Evolutionary conservation across 64 coral and sea anemone genomes (phyloP), one percentile per base, ranked within the genome.

Genomic region (Catalaphyllia jardinei): DNA sequence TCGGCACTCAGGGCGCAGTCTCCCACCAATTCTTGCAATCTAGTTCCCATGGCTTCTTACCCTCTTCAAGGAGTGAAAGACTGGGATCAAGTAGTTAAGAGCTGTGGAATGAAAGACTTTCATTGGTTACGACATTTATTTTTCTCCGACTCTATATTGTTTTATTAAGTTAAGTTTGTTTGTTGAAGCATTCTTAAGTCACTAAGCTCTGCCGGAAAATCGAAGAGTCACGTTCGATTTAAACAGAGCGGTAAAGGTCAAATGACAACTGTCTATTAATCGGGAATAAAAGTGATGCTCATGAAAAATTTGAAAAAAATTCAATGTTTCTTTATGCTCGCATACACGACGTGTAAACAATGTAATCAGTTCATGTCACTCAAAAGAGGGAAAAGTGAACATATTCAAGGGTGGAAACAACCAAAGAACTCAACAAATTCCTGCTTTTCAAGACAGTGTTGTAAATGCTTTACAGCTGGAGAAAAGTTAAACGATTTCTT

Each of bases 131-230:
- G 0, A n/a, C 24, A 27, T 71, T 85, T 85, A 22, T 17, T 51
- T 71, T 42, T 80, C 8, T 0, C 4, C 19, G 33, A 63, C 20
- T 85, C 33, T 29, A 28, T 46, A 52, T 49, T 50, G 19, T 77
- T 77, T 51, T 71, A 8, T 14, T 3, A 38, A 38, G 60, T 28
- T 52, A 33, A 50, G 35, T 85, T 71, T 71, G 61, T 71, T 85
- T 83, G 25, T 7, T 65, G 19, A 85, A 69, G 62, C 81, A 85
- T 85, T 85, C 81, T 71, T 71, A 17, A 51, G 46, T 85, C 81
- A 71, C 81, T 71, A 71, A 71, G 81, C 33, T 83, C 12, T 24
- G 8, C 8, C 3, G 64, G 9, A 10, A 25, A 35, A 35, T 35
- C 42, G 42, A 46, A 46, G 42, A 25, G 65, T 69, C 65, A 69